phyloP scores from a whole-genome alignment of 2,797 vertebrate species.

The Hippocampus kuda region DNA sequence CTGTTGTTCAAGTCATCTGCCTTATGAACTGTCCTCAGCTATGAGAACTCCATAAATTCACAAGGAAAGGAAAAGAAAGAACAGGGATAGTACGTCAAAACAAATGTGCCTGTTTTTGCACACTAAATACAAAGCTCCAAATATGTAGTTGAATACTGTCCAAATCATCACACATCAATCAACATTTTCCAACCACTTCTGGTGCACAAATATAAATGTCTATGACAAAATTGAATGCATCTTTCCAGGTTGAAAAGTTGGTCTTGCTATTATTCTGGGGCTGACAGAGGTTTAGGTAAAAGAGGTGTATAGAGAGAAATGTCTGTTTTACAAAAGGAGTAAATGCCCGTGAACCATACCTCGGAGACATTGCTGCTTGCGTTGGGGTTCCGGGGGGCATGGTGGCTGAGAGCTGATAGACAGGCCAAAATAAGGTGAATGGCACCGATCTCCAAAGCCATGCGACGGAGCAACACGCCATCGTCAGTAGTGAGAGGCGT shows the following conservation, averaged over 20 bases:
- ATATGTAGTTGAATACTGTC: neutral
- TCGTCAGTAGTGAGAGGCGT: constrained; percentile 93
- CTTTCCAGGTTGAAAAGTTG: neutral
- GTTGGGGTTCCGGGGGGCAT: constrained; percentile 86
- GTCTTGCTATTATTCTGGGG: neutral
- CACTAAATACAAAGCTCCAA: neutral
- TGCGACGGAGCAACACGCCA: constrained; percentile 85
- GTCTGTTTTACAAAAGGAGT: neutral
- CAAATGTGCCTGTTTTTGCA: neutral
- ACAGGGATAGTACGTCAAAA: neutral
- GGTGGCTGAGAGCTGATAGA: constrained; percentile 92
- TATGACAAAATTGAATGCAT: neutral
- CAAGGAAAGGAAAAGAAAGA: neutral
- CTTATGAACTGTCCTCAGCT: no score
- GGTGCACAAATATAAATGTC: neutral
- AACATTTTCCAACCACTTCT: no score
- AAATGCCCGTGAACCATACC: constrained; percentile 58
- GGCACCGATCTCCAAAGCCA: constrained; percentile 95
- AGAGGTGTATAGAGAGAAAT: neutral
- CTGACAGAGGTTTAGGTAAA: neutral
- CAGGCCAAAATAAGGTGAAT: constrained; percentile 95
- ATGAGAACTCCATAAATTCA: no score
- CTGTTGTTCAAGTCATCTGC: constrained; percentile 8
- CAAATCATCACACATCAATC: neutral
- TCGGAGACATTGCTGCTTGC: constrained; percentile 78